Base-by-base conservation (phyloP, 2,888 invertebrate genomes). In the Cyaniris semiargus region DNA sequence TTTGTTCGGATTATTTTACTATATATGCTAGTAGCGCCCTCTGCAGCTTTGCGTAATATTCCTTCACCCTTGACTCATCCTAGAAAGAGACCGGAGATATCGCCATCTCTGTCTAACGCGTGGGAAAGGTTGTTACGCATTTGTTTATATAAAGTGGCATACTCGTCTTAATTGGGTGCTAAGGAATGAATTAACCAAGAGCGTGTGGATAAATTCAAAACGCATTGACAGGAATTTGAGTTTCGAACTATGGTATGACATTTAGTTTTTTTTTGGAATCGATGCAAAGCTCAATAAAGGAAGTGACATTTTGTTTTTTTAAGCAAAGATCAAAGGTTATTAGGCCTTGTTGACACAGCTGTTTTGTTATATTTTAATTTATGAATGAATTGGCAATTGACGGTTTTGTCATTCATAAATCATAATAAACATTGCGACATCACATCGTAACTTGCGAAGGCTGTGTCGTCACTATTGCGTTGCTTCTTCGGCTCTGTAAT, bases 61-160 rank as follows among this genome's bases (percentile, higher is more conserved):
- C 15, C 15, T 3, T 13, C 0, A 1, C 1, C 15, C 48, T 48
- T 48, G 48, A 48, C 15, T 15, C 53, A 53, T 66, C 1, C 3
- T 66, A 13, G 13, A 66, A 23, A 66, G 15, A 66, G 60, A 18
- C 71, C 21, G 38, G n/a, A 71, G 3, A n/a, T 44, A 71, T 4
- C 13, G 7, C 44, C 21, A 34, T 38, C 58, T 75, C 60, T 58
- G 18, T 58, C 58, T 18, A 56, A 48, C 34, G 79, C 87, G 88
- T 88, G 88, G 86, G 87, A 88, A 88, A 79, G 82, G 84, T 83
- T 82, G 80, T 84, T 80, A 79, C 80, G 80, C 76, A 81, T 82
- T 84, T 87, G 86, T 86, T 86, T 86, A 84, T 82, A 78, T 71
- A 66, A 78, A 66, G 70, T 78, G 80, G 79, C 79, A 79, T 81